Percentiles rank a stretch among this genome's conserved stretches.
Conservation (phyloP, 2,888 invertebrate species). For the Lasioglossum vierecki region DNA sequence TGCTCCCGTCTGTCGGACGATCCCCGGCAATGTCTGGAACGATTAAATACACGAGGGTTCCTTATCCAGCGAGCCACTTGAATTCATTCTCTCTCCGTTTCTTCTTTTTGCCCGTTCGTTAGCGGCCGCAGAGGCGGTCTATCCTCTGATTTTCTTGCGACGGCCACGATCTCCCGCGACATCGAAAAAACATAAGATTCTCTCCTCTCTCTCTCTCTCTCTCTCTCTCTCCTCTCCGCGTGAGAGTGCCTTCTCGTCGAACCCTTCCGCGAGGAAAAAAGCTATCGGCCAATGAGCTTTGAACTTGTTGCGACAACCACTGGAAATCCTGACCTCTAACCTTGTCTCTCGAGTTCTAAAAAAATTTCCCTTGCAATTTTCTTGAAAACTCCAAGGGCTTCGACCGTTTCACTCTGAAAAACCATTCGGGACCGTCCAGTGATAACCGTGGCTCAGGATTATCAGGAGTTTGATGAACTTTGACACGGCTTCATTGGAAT, state of each 20-base stretch:
- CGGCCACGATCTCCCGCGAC: neutral
- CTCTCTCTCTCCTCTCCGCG: neutral
- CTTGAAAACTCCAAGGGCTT: neutral
- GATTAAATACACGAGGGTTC: slow-evolving; percentile 52
- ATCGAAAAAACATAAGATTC: slow-evolving; percentile 29
- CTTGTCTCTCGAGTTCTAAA: slow-evolving; percentile 13
- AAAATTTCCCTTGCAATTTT: slow-evolving; percentile 20
- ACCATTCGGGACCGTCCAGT: neutral
- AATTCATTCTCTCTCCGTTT: slow-evolving; percentile 47
- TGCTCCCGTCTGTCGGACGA: slow-evolving; percentile 20
- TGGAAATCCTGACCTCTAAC: slow-evolving; percentile 40
- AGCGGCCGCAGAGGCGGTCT: slow-evolving; percentile 11
- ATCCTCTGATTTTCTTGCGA: slow-evolving; percentile 38
- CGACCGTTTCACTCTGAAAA: neutral
- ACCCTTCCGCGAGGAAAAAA: slow-evolving; percentile 10
- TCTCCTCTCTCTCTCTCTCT: neutral
- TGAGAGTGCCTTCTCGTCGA: neutral
- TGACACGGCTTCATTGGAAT: slow-evolving; percentile 5
- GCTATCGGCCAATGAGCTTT: neutral
- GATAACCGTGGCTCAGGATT: neutral
- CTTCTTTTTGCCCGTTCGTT: slow-evolving; percentile 40
- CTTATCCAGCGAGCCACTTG: slow-evolving; percentile 56
- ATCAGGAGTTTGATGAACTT: neutral
- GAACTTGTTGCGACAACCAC: slow-evolving; percentile 28
- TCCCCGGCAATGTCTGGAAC: slow-evolving; percentile 32